Conservation (phyloP, 2,113 vertebrate genomes). For the Larimichthys polyactis region DNA sequence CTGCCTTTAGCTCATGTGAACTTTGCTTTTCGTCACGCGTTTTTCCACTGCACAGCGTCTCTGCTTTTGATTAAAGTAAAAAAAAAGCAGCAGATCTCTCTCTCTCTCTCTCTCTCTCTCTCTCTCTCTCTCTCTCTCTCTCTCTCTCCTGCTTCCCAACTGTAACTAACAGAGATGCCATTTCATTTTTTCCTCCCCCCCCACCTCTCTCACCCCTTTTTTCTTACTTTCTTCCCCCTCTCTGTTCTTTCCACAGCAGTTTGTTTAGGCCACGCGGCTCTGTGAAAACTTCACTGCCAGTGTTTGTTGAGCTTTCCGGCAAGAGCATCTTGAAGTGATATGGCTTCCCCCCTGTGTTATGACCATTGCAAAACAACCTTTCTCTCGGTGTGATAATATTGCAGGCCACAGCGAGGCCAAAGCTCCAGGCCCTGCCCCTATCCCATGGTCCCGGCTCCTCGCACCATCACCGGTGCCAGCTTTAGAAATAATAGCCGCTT, state of each 20-base stretch:
- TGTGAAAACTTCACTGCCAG: conserved; percentile 70
- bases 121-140: no score
- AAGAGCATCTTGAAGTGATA: conserved; percentile 76
- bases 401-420: conserved; percentile 26
- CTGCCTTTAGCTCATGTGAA: conserved; percentile 74
- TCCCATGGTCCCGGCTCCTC: neutral
- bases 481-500: conserved; percentile 36
- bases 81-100: conserved; percentile 55
- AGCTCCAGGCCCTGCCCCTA: neutral
- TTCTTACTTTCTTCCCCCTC: conserved; percentile 17
- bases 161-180: conserved; percentile 62
- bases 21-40: conserved; percentile 72
- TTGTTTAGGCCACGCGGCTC: conserved; percentile 79
- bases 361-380: conserved; percentile 64
- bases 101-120: conserved; percentile 8
- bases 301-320: conserved; percentile 78
- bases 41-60: conserved; percentile 73
- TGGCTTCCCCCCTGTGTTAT: conserved; percentile 66
- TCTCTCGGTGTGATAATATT: conserved; percentile 43
- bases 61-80: conserved; percentile 81
- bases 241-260: conserved; percentile 62
- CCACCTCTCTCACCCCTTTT: neutral
- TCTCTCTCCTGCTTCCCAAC: conserved; percentile 10
- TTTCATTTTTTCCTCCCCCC: conserved; percentile 51
- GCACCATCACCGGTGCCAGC: conserved; percentile 2